phyloP scores from a whole-genome alignment of 1,140 invertebrate species.

The Ladona fulva region DNA sequence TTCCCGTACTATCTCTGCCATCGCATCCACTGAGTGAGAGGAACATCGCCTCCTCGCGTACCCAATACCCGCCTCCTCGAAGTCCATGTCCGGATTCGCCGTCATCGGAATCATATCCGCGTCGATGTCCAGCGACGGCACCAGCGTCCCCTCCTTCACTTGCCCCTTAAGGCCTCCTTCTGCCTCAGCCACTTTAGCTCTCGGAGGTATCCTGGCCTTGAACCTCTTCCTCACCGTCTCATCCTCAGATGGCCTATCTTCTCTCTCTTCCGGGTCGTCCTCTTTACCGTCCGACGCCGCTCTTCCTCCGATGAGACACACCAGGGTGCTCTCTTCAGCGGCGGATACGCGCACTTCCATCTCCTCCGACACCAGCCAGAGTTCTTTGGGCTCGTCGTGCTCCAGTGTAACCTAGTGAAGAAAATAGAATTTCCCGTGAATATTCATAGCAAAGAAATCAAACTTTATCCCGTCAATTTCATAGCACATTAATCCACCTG shows the following conservation, averaged over 20 bases:
- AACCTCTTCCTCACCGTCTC: not conserved
- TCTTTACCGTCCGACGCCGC: constrained; percentile 23
- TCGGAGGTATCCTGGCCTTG: not conserved
- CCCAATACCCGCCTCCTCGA: constrained; percentile 48
- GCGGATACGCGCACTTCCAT: constrained; percentile 41
- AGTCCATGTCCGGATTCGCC: constrained; percentile 42
- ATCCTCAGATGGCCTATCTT: not conserved
- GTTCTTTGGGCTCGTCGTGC: constrained; percentile 44
- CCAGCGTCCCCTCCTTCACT: not conserved
- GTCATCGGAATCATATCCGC: constrained; percentile 30
- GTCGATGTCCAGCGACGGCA: not conserved
- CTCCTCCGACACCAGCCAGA: constrained; percentile 41
- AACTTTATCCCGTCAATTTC: too few relatives aligned
- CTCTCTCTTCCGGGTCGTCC: not conserved
- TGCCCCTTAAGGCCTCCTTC: constrained; percentile 14
- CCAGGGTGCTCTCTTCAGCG: constrained; percentile 43
- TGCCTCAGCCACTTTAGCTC: not conserved
- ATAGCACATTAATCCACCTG: too few relatives aligned
- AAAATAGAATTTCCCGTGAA: not conserved
- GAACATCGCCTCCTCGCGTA: constrained; percentile 42
- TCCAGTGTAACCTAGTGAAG: constrained; percentile 40
- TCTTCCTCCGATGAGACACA: constrained; percentile 46
- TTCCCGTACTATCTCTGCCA: constrained; percentile 21
- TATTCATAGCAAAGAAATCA: too few relatives aligned
- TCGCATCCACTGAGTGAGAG: not conserved